Evolutionary conservation across 2,888 invertebrate species (phyloP).

Genomic region (Caenorhabditis parvicauda): DNA sequence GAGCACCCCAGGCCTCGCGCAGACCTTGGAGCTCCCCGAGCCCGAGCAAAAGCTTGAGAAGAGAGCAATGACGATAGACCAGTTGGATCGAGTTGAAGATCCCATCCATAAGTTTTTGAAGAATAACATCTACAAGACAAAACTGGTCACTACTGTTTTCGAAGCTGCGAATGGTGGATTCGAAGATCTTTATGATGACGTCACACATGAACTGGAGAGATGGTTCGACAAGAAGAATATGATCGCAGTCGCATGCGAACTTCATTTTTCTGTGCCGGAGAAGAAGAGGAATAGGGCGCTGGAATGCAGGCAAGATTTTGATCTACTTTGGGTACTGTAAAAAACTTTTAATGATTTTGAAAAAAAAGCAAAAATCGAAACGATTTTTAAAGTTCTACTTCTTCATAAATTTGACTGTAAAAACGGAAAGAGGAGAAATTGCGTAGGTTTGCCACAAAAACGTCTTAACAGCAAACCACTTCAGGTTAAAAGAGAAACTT

Average conservation of each 20-base stretch:
- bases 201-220: conserved; percentile 41
- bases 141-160: conserved; percentile 55
- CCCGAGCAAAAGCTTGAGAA: neutral
- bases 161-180: conserved; percentile 45
- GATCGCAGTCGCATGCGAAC: conserved; percentile 55
- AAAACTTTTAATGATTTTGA: too few relatives aligned
- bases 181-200: conserved; percentile 39
- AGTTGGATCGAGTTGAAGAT: conserved; percentile 9
- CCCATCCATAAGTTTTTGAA: conserved; percentile 30
- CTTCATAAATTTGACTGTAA: too few relatives aligned
- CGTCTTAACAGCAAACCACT: too few relatives aligned
- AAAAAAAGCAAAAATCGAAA: too few relatives aligned
- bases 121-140: conserved; percentile 42
- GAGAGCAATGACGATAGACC: conserved; percentile 10
- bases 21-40: neutral
- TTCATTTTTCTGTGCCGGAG: conserved; percentile 58
- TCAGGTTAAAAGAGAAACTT: conserved; percentile 53
- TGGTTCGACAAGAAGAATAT: conserved; percentile 50
- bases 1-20: neutral
- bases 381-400: too few relatives aligned
- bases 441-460: too few relatives aligned
- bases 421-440: too few relatives aligned
- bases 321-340: conserved; percentile 2
- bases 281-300: conserved; percentile 37
- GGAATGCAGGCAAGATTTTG: conserved; percentile 40